Evolutionary conservation across 2,888 invertebrate species (phyloP).

Genomic region (Melieria omissa): DNA sequence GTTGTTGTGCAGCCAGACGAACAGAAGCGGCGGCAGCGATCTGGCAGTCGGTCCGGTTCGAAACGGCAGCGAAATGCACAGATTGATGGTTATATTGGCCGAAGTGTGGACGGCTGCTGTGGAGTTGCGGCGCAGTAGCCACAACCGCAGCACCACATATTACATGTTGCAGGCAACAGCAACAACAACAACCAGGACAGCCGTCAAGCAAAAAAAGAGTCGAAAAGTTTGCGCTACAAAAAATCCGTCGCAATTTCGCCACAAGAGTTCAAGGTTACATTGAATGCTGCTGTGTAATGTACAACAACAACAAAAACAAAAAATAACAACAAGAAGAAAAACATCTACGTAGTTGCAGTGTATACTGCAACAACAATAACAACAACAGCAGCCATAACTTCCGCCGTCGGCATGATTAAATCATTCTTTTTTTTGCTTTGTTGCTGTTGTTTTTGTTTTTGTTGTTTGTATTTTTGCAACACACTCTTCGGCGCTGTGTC

Average conservation of each 20-base stretch:
- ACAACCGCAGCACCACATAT: too few relatives aligned
- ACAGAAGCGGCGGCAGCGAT: not conserved
- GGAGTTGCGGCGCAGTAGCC: too few relatives aligned
- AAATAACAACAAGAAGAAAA: not conserved
- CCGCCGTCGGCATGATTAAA: conserved; percentile 41
- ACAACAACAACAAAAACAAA: not conserved
- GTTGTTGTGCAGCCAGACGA: not conserved
- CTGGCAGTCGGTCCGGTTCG: too few relatives aligned
- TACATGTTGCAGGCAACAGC: not conserved
- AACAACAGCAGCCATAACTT: conserved; percentile 26
- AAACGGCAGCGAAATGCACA: too few relatives aligned
- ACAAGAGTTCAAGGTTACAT: too few relatives aligned
- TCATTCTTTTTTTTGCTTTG: conserved; percentile 44
- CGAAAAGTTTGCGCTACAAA: not conserved
- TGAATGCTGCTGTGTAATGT: too few relatives aligned
- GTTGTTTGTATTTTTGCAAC: conserved; percentile 41
- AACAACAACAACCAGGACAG: not conserved
- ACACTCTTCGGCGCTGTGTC: not conserved
- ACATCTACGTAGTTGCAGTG: conserved; percentile 48
- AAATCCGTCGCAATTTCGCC: too few relatives aligned
- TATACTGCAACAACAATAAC: conserved; percentile 25
- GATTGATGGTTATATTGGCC: too few relatives aligned
- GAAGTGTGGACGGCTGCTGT: too few relatives aligned
- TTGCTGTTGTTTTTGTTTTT: not conserved
- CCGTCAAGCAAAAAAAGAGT: conserved; percentile 8